Base-by-base conservation (phyloP, 1,140 invertebrate species). In the Lepidurus apus region DNA sequence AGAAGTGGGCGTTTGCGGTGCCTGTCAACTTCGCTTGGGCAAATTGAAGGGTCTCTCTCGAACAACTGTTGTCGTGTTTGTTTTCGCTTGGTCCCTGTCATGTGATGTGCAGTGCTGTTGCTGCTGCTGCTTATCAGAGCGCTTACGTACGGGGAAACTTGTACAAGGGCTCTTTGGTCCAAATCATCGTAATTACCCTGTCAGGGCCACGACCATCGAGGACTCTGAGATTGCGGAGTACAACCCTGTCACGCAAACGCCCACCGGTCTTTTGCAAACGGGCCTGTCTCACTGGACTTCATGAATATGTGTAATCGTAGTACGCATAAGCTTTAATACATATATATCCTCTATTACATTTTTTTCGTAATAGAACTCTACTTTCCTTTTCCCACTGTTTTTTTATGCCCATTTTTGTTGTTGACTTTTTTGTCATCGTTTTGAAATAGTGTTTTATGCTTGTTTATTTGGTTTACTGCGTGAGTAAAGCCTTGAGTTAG, bases 181-280 rank as follows among this genome's bases (percentile, higher is more conserved):
- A 65, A 65, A 65, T 65, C 53, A 65, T 65, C 53, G 53, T 65
- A 65, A 65, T 65, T 65, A 65, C 53, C 53, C 53, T 65, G 53
- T 65, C 53, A 65, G 21, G 53, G 21, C 53, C 53, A 65, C 53
- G 21, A 65, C 53, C 53, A 17, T 65, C 53, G 53, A 65, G 53
- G 53, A 65, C 53, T n/a, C 53, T 65, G 53, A 65, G 53, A 65
- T 65, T 65, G 53, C 53, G 53, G 53, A 65, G 53, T 21, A 65
- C n/a, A 65, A 65, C 53, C 53, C 53, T 65, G 53, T 65, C 53
- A 65, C 53, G 17, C 53, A 65, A 65, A 65, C 53, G 53, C 53
- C 53, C 53, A 65, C 53, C 53, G 53, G 53, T n/a, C 53, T 65
- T 21, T 34, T 34, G 34, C 34, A 34, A 34, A 65, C 4, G 53